Evolutionary conservation across 2,888 invertebrate genomes (phyloP), one percentile per base, ranked within the genome.

Genomic region (Amaurobius ferox): DNA sequence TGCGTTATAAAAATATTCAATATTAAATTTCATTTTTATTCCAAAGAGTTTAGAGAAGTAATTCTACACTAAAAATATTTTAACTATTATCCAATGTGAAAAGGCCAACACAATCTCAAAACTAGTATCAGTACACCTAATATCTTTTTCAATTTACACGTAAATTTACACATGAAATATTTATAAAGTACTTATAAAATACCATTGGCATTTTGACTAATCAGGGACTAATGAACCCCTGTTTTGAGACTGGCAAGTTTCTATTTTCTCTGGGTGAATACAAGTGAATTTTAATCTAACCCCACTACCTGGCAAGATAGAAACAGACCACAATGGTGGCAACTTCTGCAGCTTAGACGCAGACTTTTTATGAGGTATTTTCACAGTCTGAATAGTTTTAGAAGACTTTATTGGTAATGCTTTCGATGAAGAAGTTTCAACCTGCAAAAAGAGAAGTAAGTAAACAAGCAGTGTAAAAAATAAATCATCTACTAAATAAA

Each of bases 1-100:
- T 28, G 55, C 64, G 35, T 79, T 79, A 79, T 67, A 79, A 79
- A 79, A 79, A 79, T 79, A 79, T 73, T 79, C 39, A 79, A 79
- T 79, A 79, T 73, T 79, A 39, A 67, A 55, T 32, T 64, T 73
- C 62, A 67, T 32, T 28, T 16, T 66, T 67, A 66, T 66, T 28
- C 62, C 67, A 48, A 79, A 76, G 68, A 83, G 62, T 19, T 76
- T 32, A 62, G n/a, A 70, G 61, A 80, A 62, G 32, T 48, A 83
- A 5, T 70, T 32, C 76, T 83, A 76, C 64, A 70, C 72, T 79
- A 66, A 79, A 79, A 79, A 79, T 79, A 79, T 68, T 40, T 70
- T 29, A 16, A 28, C 55, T 70, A 70, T 70, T 39, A 29, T 72
- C 28, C 26, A 61, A 29, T 30, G 16, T 70, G 32, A 55, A 32